These are phyloP conservation scores for Tachycineta bicolor DNA, from an alignment of 2,113 vertebrate genomes.

Conservation along the genomic window DNA sequence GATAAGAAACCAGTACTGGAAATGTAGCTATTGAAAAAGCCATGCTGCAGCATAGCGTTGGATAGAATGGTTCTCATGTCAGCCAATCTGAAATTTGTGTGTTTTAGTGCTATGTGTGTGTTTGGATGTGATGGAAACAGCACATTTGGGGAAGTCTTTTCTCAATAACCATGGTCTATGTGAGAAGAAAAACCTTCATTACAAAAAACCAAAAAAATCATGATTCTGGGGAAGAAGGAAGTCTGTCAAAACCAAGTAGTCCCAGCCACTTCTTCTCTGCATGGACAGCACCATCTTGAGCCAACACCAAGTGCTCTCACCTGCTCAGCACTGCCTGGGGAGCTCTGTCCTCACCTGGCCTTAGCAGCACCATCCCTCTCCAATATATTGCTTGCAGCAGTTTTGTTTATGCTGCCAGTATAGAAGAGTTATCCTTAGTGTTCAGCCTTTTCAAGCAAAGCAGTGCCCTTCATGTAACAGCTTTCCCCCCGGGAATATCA, in stretches of 20 bases:
- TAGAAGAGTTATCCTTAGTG: not conserved
- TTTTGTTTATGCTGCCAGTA: not conserved
- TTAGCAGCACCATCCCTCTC: not conserved
- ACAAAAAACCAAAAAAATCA: accelerated
- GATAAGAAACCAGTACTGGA: not conserved
- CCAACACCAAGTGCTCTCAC: accelerated
- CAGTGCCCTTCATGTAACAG: not conserved
- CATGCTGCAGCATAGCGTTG: not conserved
- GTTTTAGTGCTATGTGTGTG: accelerated
- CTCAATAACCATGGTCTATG: not conserved
- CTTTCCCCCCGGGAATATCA: accelerated
- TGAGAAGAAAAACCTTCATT: not conserved
- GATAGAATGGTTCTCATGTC: not conserved
- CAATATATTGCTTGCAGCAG: not conserved
- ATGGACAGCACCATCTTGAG: not conserved
- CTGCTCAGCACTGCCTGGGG: not conserved
- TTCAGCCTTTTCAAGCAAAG: not conserved
- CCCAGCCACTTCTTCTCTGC: not conserved
- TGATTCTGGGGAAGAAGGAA: not conserved
- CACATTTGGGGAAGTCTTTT: not conserved
- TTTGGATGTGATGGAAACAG: accelerated
- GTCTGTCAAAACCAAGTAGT: accelerated
- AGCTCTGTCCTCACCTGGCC: not conserved
- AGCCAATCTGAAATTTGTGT: not conserved
- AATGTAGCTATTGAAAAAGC: not conserved